These are phyloP conservation scores for Sycophila texana DNA, from an alignment of 2,888 invertebrate species.

Conservation along the genomic window DNA sequence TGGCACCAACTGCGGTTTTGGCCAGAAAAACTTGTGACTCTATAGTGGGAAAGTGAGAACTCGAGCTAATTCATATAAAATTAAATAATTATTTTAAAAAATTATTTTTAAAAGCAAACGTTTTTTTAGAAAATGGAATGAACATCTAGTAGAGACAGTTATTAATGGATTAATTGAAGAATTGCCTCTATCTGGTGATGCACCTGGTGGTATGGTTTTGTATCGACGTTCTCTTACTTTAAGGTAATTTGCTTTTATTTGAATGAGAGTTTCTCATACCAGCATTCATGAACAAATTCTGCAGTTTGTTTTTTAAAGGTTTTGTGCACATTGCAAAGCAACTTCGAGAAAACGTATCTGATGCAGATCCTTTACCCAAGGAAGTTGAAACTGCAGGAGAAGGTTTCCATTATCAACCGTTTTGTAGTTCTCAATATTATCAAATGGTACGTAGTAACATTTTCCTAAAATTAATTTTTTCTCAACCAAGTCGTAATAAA, in stretches of 20 bases:
- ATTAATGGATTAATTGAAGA: constrained; percentile 83
- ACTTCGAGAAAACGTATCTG: neutral
- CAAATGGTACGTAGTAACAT: constrained; percentile 72
- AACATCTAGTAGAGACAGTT: constrained; percentile 79
- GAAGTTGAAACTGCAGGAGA: constrained; percentile 69
- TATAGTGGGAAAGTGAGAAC: constrained; percentile 77
- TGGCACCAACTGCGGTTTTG: constrained; percentile 90
- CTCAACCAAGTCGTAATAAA: neutral
- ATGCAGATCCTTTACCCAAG: constrained; percentile 76
- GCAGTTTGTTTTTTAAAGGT: constrained; percentile 83
- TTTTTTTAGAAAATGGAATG: constrained; percentile 79
- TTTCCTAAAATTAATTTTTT: no score
- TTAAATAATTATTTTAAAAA: neutral
- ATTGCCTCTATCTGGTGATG: constrained; percentile 84
- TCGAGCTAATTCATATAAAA: no score
- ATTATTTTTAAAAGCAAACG: neutral
- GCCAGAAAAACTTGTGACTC: constrained; percentile 81
- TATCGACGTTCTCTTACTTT: constrained; percentile 87
- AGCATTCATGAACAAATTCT: constrained; percentile 42
- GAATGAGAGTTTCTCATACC: neutral
- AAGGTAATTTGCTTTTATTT: constrained; percentile 70
- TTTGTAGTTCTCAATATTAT: constrained; percentile 85
- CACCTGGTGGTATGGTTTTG: constrained; percentile 89
- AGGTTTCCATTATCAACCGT: constrained; percentile 78
- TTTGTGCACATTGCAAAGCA: constrained; percentile 79